These are phyloP conservation scores for Hesperophylax magnus DNA, from an alignment of 1,140 invertebrate species.

Conservation along the genomic window DNA sequence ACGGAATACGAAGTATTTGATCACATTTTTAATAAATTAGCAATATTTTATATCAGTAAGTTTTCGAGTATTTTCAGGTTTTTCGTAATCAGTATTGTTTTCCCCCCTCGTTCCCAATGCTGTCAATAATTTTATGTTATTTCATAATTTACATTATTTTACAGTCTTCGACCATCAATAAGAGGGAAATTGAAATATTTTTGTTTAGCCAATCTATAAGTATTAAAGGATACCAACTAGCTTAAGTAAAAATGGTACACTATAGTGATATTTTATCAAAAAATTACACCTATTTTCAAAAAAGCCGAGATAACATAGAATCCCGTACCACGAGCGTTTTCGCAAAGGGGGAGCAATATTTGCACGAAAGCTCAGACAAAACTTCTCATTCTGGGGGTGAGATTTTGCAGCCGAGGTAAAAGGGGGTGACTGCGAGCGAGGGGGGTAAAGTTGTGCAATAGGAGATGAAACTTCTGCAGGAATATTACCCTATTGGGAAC, in stretches of 20 bases:
- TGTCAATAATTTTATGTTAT: no score
- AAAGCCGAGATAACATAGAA: no score
- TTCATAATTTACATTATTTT: no score
- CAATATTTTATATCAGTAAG: no score
- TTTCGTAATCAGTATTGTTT: no score
- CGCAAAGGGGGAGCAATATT: conserved; percentile 10
- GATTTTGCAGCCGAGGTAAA: conserved; percentile 22
- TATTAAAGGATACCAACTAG: not conserved
- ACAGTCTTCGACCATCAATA: no score
- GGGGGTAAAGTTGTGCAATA: conserved; percentile 13
- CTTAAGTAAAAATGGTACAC: not conserved
- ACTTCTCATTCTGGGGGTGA: conserved; percentile 15
- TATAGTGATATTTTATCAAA: not conserved
- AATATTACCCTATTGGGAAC: conserved; percentile 53
- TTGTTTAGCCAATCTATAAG: no score
- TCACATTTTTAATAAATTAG: no score
- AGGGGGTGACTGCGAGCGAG: not conserved
- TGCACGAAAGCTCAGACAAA: conserved; percentile 21
- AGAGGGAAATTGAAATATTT: no score
- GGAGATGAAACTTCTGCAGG: conserved; percentile 37
- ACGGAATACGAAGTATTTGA: no score
- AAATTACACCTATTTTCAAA: not conserved
- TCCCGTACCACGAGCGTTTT: not conserved
- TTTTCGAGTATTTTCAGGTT: no score
- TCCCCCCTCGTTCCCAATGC: no score